Percentiles rank a stretch among this genome's conserved stretches.
Conservation (phyloP, 2,888 invertebrate genomes). For the Cerastis leucographa region DNA sequence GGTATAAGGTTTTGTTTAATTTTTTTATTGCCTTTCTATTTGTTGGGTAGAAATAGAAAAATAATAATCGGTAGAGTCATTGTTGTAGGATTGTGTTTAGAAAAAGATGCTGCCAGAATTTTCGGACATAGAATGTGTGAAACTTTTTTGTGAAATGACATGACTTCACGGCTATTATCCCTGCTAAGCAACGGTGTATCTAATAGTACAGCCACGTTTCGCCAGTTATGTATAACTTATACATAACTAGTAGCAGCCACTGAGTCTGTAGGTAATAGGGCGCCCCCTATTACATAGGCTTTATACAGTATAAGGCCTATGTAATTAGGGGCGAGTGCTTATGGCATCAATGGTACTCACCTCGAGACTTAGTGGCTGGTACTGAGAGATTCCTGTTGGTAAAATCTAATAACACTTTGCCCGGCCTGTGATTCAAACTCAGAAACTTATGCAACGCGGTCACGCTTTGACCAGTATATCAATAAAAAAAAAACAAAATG, state of each 20-base stretch:
- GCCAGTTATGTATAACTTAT: background rate
- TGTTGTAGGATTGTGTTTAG: background rate
- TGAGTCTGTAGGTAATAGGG: too few relatives aligned
- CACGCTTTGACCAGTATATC: background rate
- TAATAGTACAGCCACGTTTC: background rate
- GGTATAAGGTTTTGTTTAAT: conserved; percentile 45
- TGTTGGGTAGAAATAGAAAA: conserved; percentile 33
- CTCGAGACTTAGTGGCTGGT: background rate
- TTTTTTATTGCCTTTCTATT: conserved; percentile 34
- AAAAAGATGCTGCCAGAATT: background rate
- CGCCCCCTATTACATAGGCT: too few relatives aligned
- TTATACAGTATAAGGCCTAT: background rate
- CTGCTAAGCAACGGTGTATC: background rate
- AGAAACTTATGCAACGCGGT: background rate
- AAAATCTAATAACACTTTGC: background rate
- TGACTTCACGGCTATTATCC: background rate
- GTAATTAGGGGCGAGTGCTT: background rate
- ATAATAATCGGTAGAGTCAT: conserved; percentile 18
- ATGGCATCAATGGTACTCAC: background rate
- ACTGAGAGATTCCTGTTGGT: background rate
- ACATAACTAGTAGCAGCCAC: too few relatives aligned
- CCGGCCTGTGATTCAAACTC: background rate
- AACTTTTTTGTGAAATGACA: background rate
- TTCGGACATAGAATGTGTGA: background rate
- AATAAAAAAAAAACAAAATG: background rate